Evolutionary conservation across 2,113 vertebrate species (phyloP).

Genomic region (Coracopsis vasa): DNA sequence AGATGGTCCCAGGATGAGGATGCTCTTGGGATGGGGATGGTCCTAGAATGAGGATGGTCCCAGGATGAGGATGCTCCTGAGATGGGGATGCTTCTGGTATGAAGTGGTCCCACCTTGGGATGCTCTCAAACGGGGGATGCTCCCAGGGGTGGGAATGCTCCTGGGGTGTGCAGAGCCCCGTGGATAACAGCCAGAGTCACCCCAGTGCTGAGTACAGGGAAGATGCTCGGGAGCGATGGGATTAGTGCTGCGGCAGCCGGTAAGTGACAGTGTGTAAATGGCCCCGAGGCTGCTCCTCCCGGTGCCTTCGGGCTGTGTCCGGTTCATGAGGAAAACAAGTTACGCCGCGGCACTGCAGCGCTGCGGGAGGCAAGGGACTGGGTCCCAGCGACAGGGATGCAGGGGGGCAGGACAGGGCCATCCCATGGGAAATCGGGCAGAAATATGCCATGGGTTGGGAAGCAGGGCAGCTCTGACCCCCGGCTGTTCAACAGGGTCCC

Average conservation of each 20-base stretch:
- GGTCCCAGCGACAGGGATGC: neutral
- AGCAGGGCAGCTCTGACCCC: neutral
- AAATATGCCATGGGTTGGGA: neutral
- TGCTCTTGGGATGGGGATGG: neutral
- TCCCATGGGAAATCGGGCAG: neutral
- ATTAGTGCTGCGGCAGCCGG: slow-evolving; percentile 27
- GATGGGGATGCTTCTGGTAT: neutral
- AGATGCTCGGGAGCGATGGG: neutral
- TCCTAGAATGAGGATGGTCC: fast-evolving
- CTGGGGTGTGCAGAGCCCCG: neutral
- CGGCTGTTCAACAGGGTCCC: neutral
- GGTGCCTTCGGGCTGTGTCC: neutral
- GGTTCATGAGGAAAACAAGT: neutral
- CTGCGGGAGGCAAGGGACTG: neutral
- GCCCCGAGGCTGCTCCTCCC: neutral
- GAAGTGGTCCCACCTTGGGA: neutral
- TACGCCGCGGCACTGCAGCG: neutral
- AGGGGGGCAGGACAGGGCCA: fast-evolving
- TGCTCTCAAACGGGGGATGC: neutral
- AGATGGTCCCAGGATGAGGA: neutral
- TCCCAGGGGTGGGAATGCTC: neutral
- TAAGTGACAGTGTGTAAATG: neutral
- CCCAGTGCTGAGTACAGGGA: neutral
- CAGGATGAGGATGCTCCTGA: neutral
- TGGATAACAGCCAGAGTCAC: neutral